phyloP scores from a whole-genome alignment of 2,113 vertebrate genomes.

The Dipodomys ordii region DNA sequence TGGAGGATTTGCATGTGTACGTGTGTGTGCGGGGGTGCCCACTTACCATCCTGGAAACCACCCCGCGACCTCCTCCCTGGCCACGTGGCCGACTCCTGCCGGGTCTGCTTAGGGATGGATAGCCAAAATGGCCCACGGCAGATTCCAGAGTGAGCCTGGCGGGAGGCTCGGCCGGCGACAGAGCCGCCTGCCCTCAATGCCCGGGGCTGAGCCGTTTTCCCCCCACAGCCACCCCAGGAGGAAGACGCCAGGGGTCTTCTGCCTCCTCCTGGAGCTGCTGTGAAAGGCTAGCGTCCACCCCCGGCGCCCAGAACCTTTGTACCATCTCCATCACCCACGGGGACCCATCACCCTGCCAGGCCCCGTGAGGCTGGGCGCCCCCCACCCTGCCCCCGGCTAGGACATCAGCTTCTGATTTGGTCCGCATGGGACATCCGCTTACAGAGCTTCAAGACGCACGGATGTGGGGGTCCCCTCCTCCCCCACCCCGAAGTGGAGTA shows the following conservation, averaged over 20 bases:
- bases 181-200: neutral
- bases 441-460: no score
- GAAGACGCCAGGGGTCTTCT: neutral
- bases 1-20: neutral
- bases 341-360: neutral
- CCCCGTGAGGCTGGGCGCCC: neutral
- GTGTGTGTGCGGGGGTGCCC: neutral
- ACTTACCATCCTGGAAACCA: neutral
- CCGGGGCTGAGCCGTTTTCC: no score
- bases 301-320: accelerated
- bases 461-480: no score
- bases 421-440: accelerated
- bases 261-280: neutral
- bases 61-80: no score
- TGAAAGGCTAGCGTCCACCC: neutral
- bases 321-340: accelerated
- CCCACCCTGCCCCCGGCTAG: no score
- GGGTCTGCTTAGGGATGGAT: neutral
- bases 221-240: neutral
- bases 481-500: neutral
- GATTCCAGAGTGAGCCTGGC: neutral
- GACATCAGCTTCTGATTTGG: neutral
- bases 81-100: neutral
- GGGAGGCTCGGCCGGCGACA: neutral
- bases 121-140: no score